Evolutionary conservation across 2,888 invertebrate species (phyloP).

Genomic region (Pemphredon lugubris): DNA sequence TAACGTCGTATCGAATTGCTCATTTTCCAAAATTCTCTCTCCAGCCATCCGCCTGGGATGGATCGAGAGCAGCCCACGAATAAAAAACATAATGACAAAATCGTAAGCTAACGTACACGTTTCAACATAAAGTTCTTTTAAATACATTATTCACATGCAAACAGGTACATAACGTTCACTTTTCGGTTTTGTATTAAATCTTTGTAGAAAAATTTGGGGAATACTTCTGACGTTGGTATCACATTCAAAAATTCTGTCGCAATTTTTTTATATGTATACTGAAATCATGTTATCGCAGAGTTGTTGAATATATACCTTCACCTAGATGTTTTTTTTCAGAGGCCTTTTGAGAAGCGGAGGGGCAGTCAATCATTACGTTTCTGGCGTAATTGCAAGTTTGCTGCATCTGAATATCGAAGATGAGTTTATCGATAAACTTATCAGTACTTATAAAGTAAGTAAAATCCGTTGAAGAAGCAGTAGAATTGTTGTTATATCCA

Average conservation of each 20-base stretch:
- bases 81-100: slow-evolving; percentile 77
- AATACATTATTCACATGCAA: no score
- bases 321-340: slow-evolving; percentile 75
- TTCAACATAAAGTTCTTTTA: no score
- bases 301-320: no score
- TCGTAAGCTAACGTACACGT: slow-evolving; percentile 74
- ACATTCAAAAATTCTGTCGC: no score
- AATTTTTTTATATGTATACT: no score
- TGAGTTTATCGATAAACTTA: slow-evolving; percentile 79
- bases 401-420: slow-evolving; percentile 82
- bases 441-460: slow-evolving; percentile 77
- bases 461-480: not conserved
- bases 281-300: no score
- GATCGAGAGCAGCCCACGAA: slow-evolving; percentile 83
- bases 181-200: no score
- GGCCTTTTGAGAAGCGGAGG: slow-evolving; percentile 84
- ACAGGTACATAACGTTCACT: no score
- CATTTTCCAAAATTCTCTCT: slow-evolving; percentile 85
- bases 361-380: slow-evolving; percentile 84
- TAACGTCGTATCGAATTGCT: slow-evolving; percentile 85
- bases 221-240: no score
- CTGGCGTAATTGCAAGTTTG: slow-evolving; percentile 82
- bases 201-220: no score
- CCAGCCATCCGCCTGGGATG: slow-evolving; percentile 86
- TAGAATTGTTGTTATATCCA: not conserved